phyloP scores from a whole-genome alignment of 2,888 invertebrate genomes.

The Cataglyphis cursor region DNA sequence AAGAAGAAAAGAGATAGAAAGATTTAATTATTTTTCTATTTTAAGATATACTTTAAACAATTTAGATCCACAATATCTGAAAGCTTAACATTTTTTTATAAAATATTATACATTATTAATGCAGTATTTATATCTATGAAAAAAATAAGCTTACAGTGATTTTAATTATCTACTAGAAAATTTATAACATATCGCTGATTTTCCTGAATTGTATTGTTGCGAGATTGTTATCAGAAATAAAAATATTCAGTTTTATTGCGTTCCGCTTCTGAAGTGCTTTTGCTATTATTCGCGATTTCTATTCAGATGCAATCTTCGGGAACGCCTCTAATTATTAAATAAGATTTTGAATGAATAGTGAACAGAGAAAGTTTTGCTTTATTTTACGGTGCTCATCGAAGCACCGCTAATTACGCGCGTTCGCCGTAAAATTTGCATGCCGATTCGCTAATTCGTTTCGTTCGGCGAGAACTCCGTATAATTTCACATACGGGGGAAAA shows the following conservation, averaged over 20 bases:
- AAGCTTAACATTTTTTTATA: conserved; percentile 5
- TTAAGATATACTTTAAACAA: background rate
- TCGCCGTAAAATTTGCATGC: conserved; percentile 49
- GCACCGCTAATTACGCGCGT: conserved; percentile 51
- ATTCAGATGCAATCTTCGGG: background rate
- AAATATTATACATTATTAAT: background rate
- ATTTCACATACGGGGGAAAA: conserved; percentile 34
- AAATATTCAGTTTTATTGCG: background rate
- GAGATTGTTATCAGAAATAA: background rate
- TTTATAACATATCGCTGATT: background rate
- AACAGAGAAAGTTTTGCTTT: conserved; percentile 47
- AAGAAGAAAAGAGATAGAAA: background rate
- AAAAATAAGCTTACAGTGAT: background rate
- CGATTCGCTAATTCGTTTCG: conserved; percentile 39
- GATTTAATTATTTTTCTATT: background rate
- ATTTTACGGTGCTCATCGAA: conserved; percentile 36
- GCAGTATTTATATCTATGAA: background rate
- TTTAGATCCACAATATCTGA: background rate
- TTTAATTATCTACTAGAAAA: background rate
- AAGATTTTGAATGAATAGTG: conserved; percentile 3
- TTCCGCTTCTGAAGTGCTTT: conserved; percentile 5
- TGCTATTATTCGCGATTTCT: conserved; percentile 14
- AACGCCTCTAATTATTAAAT: conserved; percentile 19
- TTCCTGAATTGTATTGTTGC: background rate
- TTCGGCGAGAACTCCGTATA: conserved; percentile 45